Evolutionary conservation across 2,888 invertebrate genomes (phyloP), one percentile per base, ranked within the genome.

Genomic region (Xestia xanthographa): DNA sequence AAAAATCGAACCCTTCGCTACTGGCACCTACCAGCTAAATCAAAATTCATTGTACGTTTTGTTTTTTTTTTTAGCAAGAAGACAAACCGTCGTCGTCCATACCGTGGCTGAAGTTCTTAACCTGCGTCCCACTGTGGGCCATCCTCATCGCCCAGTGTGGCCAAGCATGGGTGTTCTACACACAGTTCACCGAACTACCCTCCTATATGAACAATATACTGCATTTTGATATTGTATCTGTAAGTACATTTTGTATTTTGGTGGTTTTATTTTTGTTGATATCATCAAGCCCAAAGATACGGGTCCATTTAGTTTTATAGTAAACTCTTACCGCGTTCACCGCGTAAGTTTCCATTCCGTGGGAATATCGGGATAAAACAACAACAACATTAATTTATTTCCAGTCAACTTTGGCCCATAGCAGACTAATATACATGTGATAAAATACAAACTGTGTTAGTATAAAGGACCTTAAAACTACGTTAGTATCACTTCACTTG

Each of bases 91-190:
- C 93, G 20, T 93, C 95, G 81, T 94, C 97, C 0, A 97, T 98
- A 86, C 98, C 98, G 0, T 98, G 98, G 98, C 87, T 95, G 72
- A 97, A 97, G 79, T 97, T 98, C 89, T 91, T 98, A 29, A 98
- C 97, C 0, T 98, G 98, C 70, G 93, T 98, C 11, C 98, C 98
- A 0, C 94, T 98, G 82, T 98, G 98, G 98, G 98, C 98, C 9
- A 98, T 98, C 81, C 95, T 98, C 20, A 97, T 98, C 66, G 98
- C 98, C 0, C 98, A 98, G 91, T 98, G 98, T 87, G 98, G 98
- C 43, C 98, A 98, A 90, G 97, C 98, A 1, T 98, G 98, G 98
- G 98, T 98, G 38, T 98, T 98, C 95, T 98, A 98, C 95, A 98
- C 98, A 69, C 98, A 98, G 90, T 96, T 98, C 8, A 98, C 98